Evolutionary conservation across 1,140 invertebrate species (phyloP).

Genomic region (Reticulitermes speratus): DNA sequence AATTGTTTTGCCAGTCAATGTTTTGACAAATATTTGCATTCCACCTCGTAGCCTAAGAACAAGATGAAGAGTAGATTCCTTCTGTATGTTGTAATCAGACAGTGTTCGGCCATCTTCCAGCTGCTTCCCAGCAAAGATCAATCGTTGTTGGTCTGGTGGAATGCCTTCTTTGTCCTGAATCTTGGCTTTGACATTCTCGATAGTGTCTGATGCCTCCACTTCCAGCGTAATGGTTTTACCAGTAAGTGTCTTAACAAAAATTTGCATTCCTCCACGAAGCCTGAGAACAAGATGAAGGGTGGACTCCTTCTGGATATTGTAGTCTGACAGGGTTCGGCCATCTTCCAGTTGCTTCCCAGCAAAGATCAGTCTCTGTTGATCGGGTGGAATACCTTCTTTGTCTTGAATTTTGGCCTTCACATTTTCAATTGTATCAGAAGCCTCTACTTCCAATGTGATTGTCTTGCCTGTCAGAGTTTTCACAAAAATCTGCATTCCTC

Average conservation of each 20-base stretch:
- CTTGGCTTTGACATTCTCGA: slow-evolving; percentile 94
- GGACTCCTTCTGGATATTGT: slow-evolving; percentile 62
- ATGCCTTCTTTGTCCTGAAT: slow-evolving; percentile 88
- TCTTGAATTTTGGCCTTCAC: slow-evolving; percentile 93
- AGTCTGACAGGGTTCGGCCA: slow-evolving; percentile 64
- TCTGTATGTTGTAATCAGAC: slow-evolving; percentile 77
- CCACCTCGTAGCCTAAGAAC: no score
- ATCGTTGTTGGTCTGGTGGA: slow-evolving; percentile 55
- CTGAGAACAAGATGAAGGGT: background rate
- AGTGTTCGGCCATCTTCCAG: slow-evolving; percentile 66
- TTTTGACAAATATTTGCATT: no score
- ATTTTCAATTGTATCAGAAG: slow-evolving; percentile 91
- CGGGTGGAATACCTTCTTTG: slow-evolving; percentile 75
- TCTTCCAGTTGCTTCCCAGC: slow-evolving; percentile 71
- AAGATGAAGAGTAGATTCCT: no score
- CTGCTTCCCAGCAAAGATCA: slow-evolving; percentile 68
- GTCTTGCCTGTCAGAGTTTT: slow-evolving; percentile 75
- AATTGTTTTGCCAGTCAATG: no score
- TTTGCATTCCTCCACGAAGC: slow-evolving; percentile 51
- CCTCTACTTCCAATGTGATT: slow-evolving; percentile 71
- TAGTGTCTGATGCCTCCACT: slow-evolving; percentile 82
- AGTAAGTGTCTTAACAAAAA: slow-evolving; percentile 69
- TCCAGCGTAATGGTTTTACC: slow-evolving; percentile 76
- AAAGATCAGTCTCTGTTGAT: slow-evolving; percentile 65
- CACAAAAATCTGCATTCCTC: slow-evolving; percentile 62